These are phyloP conservation scores for Lacerta bilineata DNA, from an alignment of 2,797 vertebrate species.

Conservation along the genomic window DNA sequence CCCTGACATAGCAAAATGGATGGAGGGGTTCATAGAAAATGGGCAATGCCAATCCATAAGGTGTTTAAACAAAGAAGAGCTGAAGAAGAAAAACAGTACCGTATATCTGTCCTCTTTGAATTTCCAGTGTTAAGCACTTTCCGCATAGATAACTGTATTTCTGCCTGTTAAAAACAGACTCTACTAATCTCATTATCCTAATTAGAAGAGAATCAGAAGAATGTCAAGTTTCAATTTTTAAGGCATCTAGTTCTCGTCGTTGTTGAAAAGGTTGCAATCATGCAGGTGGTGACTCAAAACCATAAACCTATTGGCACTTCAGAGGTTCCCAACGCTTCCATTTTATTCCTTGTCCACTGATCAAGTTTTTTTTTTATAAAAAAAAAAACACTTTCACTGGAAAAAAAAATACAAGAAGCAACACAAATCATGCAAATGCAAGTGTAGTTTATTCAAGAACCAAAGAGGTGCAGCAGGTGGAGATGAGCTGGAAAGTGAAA, in stretches of 20 bases:
- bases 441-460: not conserved
- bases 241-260: not conserved
- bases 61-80: not conserved
- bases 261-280: not conserved
- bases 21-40: not conserved
- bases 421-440: not conserved
- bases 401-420: not conserved
- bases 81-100: not conserved
- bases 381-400: not conserved
- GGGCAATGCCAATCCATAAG: not conserved
- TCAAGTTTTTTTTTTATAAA: not conserved
- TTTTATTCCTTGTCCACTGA: not conserved
- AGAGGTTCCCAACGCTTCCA: not conserved
- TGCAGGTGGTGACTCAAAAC: not conserved
- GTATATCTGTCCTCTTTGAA: not conserved
- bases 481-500: too few relatives aligned
- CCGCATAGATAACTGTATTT: not conserved
- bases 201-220: not conserved
- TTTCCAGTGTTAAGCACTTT: not conserved
- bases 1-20: not conserved
- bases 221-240: not conserved
- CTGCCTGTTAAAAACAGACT: not conserved
- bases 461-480: not conserved
- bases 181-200: too few relatives aligned
- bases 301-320: not conserved